Base-by-base conservation (phyloP, 1,140 invertebrate genomes). In the Penaeus chinensis region DNA sequence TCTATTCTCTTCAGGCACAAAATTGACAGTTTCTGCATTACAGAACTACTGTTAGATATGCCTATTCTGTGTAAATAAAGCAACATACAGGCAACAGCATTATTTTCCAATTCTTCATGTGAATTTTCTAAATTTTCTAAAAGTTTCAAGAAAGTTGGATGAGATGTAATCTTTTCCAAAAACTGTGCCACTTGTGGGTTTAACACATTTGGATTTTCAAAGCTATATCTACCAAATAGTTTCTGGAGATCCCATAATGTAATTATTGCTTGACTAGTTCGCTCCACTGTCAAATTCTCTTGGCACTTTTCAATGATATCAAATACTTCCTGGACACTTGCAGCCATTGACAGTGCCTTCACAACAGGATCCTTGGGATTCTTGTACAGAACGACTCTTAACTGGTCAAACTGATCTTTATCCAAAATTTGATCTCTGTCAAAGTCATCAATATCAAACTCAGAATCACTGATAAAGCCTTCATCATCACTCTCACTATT, bases 321-420 rank as follows among this genome's bases (percentile, higher is more conserved):
- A 87, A 87, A 87, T 71, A 87, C 86, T 83, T 87, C 80, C 65
- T 87, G 86, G n/a, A 87, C 27, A 82, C 86, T 87, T 54, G 22
- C 81, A 32, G 86, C 86, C 65, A 82, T 60, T n/a, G 61, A 63
- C 54, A 87, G 22, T 63, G 27, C 54, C 54, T 77, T 87, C 32
- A 87, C 27, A 66, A 87, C 71, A 47, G 60, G 24, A 65, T 87
- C 86, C 76, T 20, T 82, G 11, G 80, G 78, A 54, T 61, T 63
- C 20, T 32, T 71, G 42, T 87, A 78, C 37, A 87, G 77, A 62
- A 76, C 78, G 27, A 82, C 81, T 27, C 86, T 61, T 11, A 87
- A 27, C 7, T 18, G 27, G 13, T 87, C 80, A 74, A 87, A 78
- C 60, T 87, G 54, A 18, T 82, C 86, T 24, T 66, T 83, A 18